Evolutionary conservation across 2,113 vertebrate species (phyloP), one percentile per base, ranked within the genome.

Genomic region (Callorhinus ursinus): DNA sequence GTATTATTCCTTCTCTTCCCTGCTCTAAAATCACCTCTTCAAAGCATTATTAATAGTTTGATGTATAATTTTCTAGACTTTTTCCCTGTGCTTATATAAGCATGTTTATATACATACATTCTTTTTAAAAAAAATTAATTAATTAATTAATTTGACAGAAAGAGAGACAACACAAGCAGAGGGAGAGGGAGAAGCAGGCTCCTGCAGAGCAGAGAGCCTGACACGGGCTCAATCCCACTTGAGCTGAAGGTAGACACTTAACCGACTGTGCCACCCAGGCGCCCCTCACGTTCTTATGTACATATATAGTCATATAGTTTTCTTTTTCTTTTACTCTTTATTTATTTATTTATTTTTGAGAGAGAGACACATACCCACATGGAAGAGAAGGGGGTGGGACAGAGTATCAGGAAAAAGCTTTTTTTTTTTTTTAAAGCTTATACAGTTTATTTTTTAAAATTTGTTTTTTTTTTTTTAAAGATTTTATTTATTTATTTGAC

Each of bases 81-180:
- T 93, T 76, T 95, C 88, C 42, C n/a, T 94, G 21, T 90, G 87
- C 31, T 57, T 90, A n/a, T 90, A 49, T 42, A 90, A 84, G 21
- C 33, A 74, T 86, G 31, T 89, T 10, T 81, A 74, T 10, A 53
- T 55, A 36, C 67, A 69, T 69, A 69, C 8, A 36, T 69, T 69
- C 67, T n/a, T 69, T 69, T 69, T n/a, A n/a, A n/a, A n/a, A n/a
- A n/a, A n/a, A n/a, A n/a, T n/a, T n/a, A n/a, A n/a, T 28, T 63
- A 67, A 67, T 67, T 67, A 67, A 33, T 67, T 67, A 15, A 67
- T 67, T 67, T 67, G 6, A 67, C 63, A 33, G 31, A 67, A 13
- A 67, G 63, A 63, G 61, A 13, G 57, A 59, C 21, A 24, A 10
- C 63, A 67, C 63, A 67, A 67, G 63, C 63, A 67, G 31, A 33